These are phyloP conservation scores for Aramus guarauna DNA, from an alignment of 2,113 vertebrate species.

Conservation along the genomic window DNA sequence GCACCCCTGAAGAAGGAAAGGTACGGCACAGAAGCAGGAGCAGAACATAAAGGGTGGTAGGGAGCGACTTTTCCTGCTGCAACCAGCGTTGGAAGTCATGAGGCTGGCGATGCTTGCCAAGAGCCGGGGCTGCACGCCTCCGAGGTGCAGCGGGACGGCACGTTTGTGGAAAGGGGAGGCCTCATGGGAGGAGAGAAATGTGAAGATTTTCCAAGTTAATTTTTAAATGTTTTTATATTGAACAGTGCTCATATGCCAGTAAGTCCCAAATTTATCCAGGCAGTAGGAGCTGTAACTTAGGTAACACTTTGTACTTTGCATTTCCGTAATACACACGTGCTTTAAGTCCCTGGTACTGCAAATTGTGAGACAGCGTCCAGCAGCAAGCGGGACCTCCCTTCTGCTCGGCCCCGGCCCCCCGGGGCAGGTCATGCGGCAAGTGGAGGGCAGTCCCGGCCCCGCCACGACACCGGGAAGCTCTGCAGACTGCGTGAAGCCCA, in stretches of 20 bases:
- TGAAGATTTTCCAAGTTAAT: neutral
- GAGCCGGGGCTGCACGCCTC: neutral
- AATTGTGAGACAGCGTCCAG: neutral
- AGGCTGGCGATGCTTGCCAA: neutral
- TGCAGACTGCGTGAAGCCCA: neutral
- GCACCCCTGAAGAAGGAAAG: neutral
- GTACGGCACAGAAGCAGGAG: too few species aligned
- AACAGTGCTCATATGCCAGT: neutral
- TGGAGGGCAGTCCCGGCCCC: fast-evolving
- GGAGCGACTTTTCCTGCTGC: neutral
- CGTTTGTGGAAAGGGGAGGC: neutral
- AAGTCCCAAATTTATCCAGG: neutral
- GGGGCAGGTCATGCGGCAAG: fast-evolving
- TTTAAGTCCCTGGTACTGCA: neutral
- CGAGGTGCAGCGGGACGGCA: neutral
- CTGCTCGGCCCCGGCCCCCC: fast-evolving
- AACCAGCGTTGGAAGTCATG: fast-evolving
- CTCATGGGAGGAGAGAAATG: neutral
- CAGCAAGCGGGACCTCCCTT: neutral
- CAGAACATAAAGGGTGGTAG: neutral
- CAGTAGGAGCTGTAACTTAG: neutral
- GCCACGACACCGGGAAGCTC: fast-evolving
- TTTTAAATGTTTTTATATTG: neutral
- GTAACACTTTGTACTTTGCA: neutral
- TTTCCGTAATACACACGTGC: neutral